phyloP scores from a whole-genome alignment of 2,888 invertebrate species.

The Mythimna albipuncta region DNA sequence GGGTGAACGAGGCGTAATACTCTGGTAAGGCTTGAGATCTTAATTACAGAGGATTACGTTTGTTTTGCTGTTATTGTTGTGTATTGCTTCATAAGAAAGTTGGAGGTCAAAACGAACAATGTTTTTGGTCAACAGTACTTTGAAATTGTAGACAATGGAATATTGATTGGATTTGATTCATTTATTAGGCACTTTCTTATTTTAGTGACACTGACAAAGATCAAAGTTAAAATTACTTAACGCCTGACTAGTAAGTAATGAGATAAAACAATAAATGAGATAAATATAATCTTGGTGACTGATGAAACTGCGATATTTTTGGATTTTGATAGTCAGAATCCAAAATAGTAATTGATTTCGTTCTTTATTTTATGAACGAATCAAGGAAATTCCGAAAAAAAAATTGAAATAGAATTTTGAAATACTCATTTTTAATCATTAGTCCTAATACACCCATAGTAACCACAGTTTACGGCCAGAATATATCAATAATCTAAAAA shows the following conservation, averaged over 20 bases:
- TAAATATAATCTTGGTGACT: too few relatives aligned
- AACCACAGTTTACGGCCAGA: not conserved
- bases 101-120: not conserved
- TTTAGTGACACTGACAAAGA: not conserved
- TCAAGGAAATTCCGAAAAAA: not conserved
- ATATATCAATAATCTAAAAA: not conserved
- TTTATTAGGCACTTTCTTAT: not conserved
- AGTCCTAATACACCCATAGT: too few relatives aligned
- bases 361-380: not conserved
- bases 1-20: conserved; percentile 2
- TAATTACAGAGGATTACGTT: conserved; percentile 48
- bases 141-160: not conserved
- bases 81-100: not conserved
- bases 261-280: too few relatives aligned
- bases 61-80: conserved; percentile 13
- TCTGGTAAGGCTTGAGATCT: conserved; percentile 14
- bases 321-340: not conserved
- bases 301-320: not conserved
- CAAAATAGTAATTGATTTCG: not conserved
- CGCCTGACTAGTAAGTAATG: too few relatives aligned
- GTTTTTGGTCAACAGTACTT: not conserved
- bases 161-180: not conserved
- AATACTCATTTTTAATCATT: too few relatives aligned
- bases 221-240: too few relatives aligned
- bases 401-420: too few relatives aligned